Percentiles rank a stretch among this genome's conserved stretches.
phyloP scores from a whole-genome alignment of 2,113 vertebrate genomes.

The Phylloscopus trochilus region DNA sequence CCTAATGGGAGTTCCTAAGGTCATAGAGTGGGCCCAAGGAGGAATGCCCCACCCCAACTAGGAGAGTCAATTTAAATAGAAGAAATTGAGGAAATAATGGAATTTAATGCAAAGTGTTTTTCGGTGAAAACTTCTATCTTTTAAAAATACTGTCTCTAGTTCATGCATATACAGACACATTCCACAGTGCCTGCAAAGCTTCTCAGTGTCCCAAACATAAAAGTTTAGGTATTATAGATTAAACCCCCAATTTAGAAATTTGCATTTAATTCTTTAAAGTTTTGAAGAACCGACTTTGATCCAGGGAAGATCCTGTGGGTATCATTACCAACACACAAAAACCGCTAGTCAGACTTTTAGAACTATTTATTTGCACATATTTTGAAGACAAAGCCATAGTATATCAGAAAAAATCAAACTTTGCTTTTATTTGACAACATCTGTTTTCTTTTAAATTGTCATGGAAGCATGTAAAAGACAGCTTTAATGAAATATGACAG shows the following conservation, averaged over 20 bases:
- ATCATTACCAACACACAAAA: background rate
- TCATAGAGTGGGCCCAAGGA: background rate
- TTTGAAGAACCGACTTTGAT: background rate
- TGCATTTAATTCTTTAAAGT: background rate
- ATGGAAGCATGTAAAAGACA: background rate
- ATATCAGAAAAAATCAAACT: background rate
- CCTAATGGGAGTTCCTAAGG: background rate
- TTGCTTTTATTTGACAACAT: background rate
- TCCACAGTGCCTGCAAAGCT: background rate
- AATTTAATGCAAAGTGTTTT: background rate
- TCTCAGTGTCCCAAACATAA: fast-evolving
- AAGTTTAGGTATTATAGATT: background rate
- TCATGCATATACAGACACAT: background rate
- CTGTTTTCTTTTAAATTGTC: background rate
- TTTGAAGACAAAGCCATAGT: background rate
- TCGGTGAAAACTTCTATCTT: background rate
- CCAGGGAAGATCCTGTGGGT: background rate
- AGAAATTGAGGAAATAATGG: background rate
- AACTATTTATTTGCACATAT: background rate
- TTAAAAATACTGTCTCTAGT: background rate
- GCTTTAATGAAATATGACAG: background rate
- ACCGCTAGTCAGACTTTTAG: background rate
- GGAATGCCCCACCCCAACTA: background rate
- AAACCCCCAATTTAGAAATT: background rate
- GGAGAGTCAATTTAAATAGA: background rate